Evolutionary conservation across 2,113 vertebrate genomes (phyloP).

Genomic region (Crotalus viridis): DNA sequence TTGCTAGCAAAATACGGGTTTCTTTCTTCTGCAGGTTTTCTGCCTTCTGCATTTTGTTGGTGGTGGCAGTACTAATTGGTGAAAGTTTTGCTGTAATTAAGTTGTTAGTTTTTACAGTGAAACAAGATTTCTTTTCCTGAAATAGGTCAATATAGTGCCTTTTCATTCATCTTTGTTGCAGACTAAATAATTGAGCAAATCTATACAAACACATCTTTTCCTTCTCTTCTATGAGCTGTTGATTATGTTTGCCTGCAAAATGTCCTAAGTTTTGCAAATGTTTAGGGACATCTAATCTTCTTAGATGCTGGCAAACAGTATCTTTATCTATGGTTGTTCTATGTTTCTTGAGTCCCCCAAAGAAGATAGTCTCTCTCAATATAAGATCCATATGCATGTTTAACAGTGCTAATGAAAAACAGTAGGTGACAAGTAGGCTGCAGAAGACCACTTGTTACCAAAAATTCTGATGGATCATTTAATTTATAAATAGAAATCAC

Average conservation of each 20-base stretch:
- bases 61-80: too few relatives aligned
- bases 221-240: not conserved
- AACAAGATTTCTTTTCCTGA: too few relatives aligned
- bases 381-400: conserved; percentile 42
- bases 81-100: too few relatives aligned
- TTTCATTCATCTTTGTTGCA: not conserved
- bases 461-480: conserved; percentile 57
- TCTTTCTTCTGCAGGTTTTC: too few relatives aligned
- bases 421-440: conserved; percentile 42
- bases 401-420: conserved; percentile 52
- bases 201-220: not conserved
- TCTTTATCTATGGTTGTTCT: conserved; percentile 16
- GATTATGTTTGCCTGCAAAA: not conserved
- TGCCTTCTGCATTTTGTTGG: too few relatives aligned
- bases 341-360: conserved; percentile 26
- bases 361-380: conserved; percentile 1
- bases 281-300: too few relatives aligned
- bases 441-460: conserved; percentile 55
- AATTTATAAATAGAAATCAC: conserved; percentile 58
- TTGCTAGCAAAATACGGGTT: too few relatives aligned
- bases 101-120: too few relatives aligned
- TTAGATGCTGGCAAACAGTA: conserved; percentile 37
- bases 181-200: not conserved
- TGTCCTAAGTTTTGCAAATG: too few relatives aligned
- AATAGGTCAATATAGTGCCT: not conserved